A percentile compares a stretch with the other conserved stretches of the same genome.
Conservation (phyloP, 2,888 invertebrate genomes). For the Pilophorus perplexus region DNA sequence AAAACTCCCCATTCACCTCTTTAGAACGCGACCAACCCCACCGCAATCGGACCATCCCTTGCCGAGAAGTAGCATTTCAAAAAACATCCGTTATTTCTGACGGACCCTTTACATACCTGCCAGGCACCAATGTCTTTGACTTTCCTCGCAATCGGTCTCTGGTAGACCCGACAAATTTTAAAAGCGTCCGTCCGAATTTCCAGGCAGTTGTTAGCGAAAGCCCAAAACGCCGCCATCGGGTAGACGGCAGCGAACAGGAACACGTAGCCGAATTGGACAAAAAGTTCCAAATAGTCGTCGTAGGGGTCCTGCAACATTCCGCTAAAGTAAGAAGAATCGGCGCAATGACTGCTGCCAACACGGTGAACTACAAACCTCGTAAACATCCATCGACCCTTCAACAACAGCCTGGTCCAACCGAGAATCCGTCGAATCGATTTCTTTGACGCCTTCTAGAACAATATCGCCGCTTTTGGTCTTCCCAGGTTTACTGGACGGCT, state of each 20-base stretch:
- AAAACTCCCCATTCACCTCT: no score
- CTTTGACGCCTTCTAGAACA: conserved; percentile 51
- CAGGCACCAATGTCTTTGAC: conserved; percentile 73
- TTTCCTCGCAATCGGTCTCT: conserved; percentile 64
- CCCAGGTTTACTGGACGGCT: neutral
- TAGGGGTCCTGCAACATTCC: conserved; percentile 62
- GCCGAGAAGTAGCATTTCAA: no score
- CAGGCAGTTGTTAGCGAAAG: conserved; percentile 69
- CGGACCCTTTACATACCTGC: no score
- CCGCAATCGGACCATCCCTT: no score
- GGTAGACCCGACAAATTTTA: conserved; percentile 68
- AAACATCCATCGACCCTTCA: conserved; percentile 62
- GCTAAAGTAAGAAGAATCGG: no score
- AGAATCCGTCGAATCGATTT: conserved; percentile 51
- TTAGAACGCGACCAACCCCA: no score
- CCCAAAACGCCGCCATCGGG: conserved; percentile 72
- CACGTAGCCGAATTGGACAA: conserved; percentile 76
- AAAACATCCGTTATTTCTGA: no score
- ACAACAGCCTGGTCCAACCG: conserved; percentile 20
- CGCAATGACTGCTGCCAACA: no score
- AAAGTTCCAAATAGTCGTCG: conserved; percentile 75
- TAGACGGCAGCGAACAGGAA: conserved; percentile 74
- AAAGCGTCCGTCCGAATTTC: conserved; percentile 73
- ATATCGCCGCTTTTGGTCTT: conserved; percentile 22
- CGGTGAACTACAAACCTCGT: conserved; percentile 55